Evolutionary conservation across 2,113 vertebrate species (phyloP), one percentile per base, ranked within the genome.

Genomic region (Chionodraco myersi): DNA sequence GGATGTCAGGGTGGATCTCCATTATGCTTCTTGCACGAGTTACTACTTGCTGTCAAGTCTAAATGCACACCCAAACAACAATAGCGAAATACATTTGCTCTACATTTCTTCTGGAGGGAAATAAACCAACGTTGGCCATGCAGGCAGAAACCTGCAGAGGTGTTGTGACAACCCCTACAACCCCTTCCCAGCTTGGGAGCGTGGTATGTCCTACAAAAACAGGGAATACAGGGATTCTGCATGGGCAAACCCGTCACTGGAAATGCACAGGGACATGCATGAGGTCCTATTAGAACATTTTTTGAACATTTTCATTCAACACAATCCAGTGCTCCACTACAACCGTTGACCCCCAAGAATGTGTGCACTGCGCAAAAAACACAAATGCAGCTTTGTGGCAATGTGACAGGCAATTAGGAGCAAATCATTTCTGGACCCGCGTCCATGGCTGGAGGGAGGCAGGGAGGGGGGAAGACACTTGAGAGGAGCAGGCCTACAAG

Each of bases 391-490:
- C 62, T 75, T 75, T 61, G 60, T 64, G 62, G 51, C 1, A 61
- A 56, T 49, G 83, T 88, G 83, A 86, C 67, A 86, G 69, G 78
- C 69, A 82, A 84, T 77, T 88, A 86, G 48, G 41, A 23, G 60
- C 2, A 1, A 77, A 75, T 81, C 53, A 15, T 83, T 70, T 82
- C 58, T 73, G 83, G 75, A n/a, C 57, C 34, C 34, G 63, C 13
- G 21, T 70, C 41, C 69, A 54, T 57, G 65, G 26, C 68, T 81
- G 52, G 3, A 23, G 41, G 51, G 8, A 10, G 62, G 45, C 10
- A 0, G 23, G 2, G 12, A 62, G 12, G 1, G 18, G 52, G 34
- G 61, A 21, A 9, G 76, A 51, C 63, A 81, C 41, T 44, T 72
- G 36, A 41, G 21, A 12, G 23, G 72, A 41, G 21, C 8, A 30